Base-by-base conservation (phyloP, 2,797 vertebrate species). In the Gallirallus australis region DNA sequence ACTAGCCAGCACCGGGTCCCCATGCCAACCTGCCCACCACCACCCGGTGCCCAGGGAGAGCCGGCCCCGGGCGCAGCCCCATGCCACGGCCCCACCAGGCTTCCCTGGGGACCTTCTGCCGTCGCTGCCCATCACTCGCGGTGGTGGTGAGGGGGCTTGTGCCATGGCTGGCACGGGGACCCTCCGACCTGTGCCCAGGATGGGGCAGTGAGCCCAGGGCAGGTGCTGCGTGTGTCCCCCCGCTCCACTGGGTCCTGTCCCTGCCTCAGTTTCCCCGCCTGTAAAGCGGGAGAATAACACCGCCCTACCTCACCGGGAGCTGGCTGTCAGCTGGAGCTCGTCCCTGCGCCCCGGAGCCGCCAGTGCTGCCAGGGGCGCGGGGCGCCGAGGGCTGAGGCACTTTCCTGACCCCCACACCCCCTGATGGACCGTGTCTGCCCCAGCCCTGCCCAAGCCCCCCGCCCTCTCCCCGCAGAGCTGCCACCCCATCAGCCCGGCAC, bases 1-100 rank as follows among this genome's bases (percentile, higher is more conserved):
- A 99, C 98, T 99, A 99, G 98, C 96, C 70, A 24, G 73, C 59
- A 54, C 54, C 1, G 18, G 69, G 59, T 90, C 79, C 91, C 91
- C 95, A 77, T 0, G 60, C 91, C 80, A 90, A 91, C 83, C 91
- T 86, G 71, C 82, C 59, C 82, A 35, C 66, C 21, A 30, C 54
- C 65, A 77, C 27, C 66, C 0, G 4, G 86, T 54, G 78, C 77
- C 95, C 86, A 84, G 85, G 91, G 77, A 93, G 56, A 91, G 76
- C 85, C 17, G 9, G 53, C 81, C 89, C 86, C 2, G 1, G 79
- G 87, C 86, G 95, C 86, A 86, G 96, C 48, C 89, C 97, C 95
- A 95, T 97, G 98, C 94, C 97, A 91, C 70, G 37, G 75, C 91
- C 59, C 82, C 12, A 14, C 72, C 16, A 27, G 75, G 71, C 87